Base-by-base conservation (phyloP, 2,113 vertebrate species). In the Burhinus oedicnemus region DNA sequence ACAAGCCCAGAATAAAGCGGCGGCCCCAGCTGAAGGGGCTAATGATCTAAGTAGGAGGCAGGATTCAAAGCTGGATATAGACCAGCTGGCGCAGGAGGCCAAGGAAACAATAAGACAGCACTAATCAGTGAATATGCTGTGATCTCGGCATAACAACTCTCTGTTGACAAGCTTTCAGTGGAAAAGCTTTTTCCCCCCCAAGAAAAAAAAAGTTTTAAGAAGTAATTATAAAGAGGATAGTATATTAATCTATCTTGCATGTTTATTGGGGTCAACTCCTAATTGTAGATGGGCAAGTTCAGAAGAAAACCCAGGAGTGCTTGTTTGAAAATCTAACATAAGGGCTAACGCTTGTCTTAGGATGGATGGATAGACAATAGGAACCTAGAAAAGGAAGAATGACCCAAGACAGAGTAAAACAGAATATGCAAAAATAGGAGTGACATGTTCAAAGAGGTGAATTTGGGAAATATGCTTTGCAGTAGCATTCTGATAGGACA, bases 21-120 rank as follows among this genome's bases (percentile, higher is more conserved):
- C 27, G 0, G 85, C 58, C 85, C 85, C 2, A 10, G 64, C 34
- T 92, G 83, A 92, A 97, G 70, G 81, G 61, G 36, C 87, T 97
- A 93, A 89, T 72, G 93, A 95, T 91, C 92, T 74, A 95, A 94
- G 72, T 87, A 91, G 89, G 81, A 95, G 89, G 89, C 88, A 97
- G 89, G 49, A 95, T n/a, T 87, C 65, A 82, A 94, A 95, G 90
- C 85, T 95, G 96, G 83, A 87, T 79, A 82, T 44, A 79, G 89
- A 96, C 92, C 96, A 97, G 96, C 95, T 97, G 96, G 94, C 58
- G 3, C 8, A 65, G 58, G 77, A 94, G 91, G 81, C 74, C 74
- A 87, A 95, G 83, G 58, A 96, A 89, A 97, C 93, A 97, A 95
- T 93, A 91, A 96, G 93, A 89, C 89, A 58, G 87, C 58, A 45